Percentiles rank a stretch among this genome's conserved stretches.
Evolutionary conservation across 2,888 invertebrate species (phyloP).

Genomic region (Myathropa florea): DNA sequence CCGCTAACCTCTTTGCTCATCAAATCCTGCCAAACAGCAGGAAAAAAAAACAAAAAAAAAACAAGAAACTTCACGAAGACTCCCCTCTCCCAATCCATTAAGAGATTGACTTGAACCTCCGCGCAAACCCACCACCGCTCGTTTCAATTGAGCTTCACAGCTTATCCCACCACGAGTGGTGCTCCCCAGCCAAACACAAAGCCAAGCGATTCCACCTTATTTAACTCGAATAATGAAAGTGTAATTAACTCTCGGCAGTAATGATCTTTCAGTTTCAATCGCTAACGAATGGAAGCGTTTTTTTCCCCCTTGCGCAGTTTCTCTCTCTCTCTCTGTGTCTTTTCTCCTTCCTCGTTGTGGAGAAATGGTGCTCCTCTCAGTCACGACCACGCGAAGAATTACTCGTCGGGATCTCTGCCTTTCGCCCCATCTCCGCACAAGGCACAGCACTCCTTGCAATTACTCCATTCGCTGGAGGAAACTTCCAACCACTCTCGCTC

Average conservation of each 20-base stretch:
- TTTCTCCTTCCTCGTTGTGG: no score
- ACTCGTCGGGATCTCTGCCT: background rate
- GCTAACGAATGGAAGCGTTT: slow-evolving; percentile 35
- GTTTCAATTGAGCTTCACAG: slow-evolving; percentile 36
- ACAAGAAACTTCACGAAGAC: background rate
- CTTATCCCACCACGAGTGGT: slow-evolving; percentile 30
- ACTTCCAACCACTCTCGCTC: slow-evolving; percentile 49
- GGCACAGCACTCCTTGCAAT: slow-evolving; percentile 22
- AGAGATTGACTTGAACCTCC: slow-evolving; percentile 8
- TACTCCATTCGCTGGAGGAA: slow-evolving; percentile 26
- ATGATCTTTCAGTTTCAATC: slow-evolving; percentile 66
- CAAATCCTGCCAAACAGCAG: background rate
- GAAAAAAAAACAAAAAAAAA: background rate
- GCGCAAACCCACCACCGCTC: background rate
- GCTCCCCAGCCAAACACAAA: slow-evolving; percentile 1
- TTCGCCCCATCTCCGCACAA: background rate
- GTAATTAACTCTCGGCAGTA: slow-evolving; percentile 65
- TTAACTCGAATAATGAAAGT: slow-evolving; percentile 67
- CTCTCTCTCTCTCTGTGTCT: background rate
- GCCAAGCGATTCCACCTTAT: slow-evolving; percentile 55
- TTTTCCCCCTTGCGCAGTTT: background rate
- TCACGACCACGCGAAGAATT: slow-evolving; percentile 46
- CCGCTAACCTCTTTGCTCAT: slow-evolving; percentile 11
- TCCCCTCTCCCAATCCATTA: slow-evolving; percentile 20
- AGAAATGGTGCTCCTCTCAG: slow-evolving; percentile 7